Percentiles rank a stretch among this genome's conserved stretches.
Conservation (phyloP, 2,797 vertebrate species). For the Hozukius guyotensis region DNA sequence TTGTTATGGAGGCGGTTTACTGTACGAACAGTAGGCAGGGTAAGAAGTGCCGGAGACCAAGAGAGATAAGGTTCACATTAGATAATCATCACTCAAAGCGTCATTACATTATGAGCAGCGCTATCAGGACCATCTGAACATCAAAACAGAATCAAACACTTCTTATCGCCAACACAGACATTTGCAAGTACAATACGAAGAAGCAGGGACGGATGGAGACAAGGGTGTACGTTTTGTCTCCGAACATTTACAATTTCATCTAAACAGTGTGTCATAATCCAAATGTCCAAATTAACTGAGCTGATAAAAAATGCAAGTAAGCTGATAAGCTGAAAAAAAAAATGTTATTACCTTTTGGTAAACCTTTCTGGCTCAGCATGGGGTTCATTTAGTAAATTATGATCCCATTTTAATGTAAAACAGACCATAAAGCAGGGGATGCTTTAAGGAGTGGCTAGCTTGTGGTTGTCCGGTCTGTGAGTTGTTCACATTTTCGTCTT, state of each 20-base stretch:
- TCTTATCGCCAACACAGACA: not conserved
- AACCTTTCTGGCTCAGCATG: not conserved
- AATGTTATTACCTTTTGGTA: not conserved
- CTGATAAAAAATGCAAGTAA: not conserved
- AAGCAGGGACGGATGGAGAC: not conserved
- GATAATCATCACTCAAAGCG: constrained; percentile 18
- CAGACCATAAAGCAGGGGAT: no score
- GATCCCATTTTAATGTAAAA: no score
- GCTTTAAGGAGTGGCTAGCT: no score
- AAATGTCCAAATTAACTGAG: not conserved
- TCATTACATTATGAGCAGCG: not conserved
- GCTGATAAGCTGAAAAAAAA: not conserved
- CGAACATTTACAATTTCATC: not conserved
- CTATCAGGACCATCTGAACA: not conserved
- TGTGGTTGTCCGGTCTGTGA: no score
- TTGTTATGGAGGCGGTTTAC: constrained; percentile 23
- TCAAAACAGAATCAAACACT: not conserved
- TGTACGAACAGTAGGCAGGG: not conserved
- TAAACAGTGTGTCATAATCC: not conserved
- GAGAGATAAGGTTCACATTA: constrained; percentile 23
- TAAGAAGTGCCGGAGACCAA: not conserved
- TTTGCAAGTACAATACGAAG: not conserved
- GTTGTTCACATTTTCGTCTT: no score
- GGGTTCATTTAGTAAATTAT: no score
- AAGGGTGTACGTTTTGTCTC: not conserved